These are phyloP conservation scores for Pangasius krempfi DNA, from an alignment of 2,797 vertebrate species.

Conservation along the genomic window DNA sequence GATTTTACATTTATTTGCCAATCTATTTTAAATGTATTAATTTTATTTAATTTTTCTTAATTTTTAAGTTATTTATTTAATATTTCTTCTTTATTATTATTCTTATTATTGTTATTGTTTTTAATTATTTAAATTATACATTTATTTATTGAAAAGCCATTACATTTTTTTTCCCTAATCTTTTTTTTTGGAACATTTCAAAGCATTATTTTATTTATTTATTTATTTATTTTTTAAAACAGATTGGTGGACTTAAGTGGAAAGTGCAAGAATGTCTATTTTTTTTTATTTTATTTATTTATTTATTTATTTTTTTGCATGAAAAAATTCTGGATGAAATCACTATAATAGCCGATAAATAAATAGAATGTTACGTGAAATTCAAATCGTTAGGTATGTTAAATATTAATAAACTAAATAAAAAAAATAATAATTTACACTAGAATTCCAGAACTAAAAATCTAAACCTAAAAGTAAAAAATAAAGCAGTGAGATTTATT, in stretches of 20 bases:
- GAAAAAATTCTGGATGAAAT: background rate
- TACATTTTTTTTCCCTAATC: too few species aligned
- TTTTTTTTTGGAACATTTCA: too few species aligned
- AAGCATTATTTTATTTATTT: too few species aligned
- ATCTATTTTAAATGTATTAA: background rate
- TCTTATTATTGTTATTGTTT: background rate
- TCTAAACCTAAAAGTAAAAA: background rate
- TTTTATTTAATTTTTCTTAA: too few species aligned
- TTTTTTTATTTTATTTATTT: too few species aligned
- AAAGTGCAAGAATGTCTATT: too few species aligned
- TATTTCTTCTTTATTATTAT: background rate
- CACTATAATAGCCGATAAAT: background rate
- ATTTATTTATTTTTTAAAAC: too few species aligned
- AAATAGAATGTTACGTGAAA: too few species aligned
- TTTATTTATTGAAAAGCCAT: background rate
- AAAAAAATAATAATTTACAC: background rate
- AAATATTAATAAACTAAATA: too few species aligned
- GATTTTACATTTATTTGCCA: background rate
- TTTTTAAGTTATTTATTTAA: background rate
- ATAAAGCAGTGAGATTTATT: background rate
- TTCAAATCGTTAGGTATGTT: too few species aligned
- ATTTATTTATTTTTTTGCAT: too few species aligned
- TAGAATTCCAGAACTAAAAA: background rate
- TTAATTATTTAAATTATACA: background rate
- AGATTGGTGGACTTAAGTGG: too few species aligned